phyloP scores from a whole-genome alignment of 2,888 invertebrate species.

The Lapara coniferarum region DNA sequence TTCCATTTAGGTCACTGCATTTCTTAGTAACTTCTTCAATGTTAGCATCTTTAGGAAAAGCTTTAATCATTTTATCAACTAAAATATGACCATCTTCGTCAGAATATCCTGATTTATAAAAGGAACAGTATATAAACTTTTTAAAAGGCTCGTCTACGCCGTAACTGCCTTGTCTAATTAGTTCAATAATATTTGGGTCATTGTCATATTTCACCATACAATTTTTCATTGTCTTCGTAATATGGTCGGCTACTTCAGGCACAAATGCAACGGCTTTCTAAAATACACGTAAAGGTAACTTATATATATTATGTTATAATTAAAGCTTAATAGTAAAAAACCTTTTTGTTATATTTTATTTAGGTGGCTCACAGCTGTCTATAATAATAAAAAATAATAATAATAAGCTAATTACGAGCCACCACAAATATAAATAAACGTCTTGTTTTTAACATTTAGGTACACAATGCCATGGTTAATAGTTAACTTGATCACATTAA shows the following conservation, averaged over 20 bases:
- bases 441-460: too few relatives aligned
- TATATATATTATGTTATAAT: neutral
- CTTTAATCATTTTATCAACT: slow-evolving; percentile 48
- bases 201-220: slow-evolving; percentile 38
- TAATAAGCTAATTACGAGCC: too few relatives aligned
- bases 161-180: slow-evolving; percentile 52
- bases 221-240: neutral
- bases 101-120: slow-evolving; percentile 50
- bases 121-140: slow-evolving; percentile 61
- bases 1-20: slow-evolving; percentile 50
- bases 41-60: slow-evolving; percentile 48
- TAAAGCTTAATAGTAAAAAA: too few relatives aligned
- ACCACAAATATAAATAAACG: too few relatives aligned
- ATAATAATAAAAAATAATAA: too few relatives aligned
- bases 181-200: slow-evolving; percentile 33
- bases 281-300: neutral
- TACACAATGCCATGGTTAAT: too few relatives aligned
- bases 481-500: too few relatives aligned
- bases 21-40: slow-evolving; percentile 33
- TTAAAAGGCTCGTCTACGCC: slow-evolving; percentile 53
- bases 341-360: too few relatives aligned
- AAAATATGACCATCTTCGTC: slow-evolving; percentile 53
- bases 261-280: slow-evolving; percentile 3
- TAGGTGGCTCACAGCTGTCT: too few relatives aligned
- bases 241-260: neutral